A percentile compares a stretch with the other conserved stretches of the same genome.
Evolutionary conservation across 2,888 invertebrate species (phyloP).

Genomic region (Drosophila tanythrix): DNA sequence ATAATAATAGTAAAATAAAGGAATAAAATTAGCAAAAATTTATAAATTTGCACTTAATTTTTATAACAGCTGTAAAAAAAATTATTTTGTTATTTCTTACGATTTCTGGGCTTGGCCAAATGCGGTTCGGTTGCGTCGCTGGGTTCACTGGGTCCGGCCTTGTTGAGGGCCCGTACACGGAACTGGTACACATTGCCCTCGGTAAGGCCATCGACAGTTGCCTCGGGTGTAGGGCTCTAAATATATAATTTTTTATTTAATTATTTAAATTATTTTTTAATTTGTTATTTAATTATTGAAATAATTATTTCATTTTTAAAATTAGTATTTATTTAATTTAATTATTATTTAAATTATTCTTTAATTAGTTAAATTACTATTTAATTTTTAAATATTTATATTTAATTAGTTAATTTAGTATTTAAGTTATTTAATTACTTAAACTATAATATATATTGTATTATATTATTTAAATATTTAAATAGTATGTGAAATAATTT

Average conservation of each 20-base stretch:
- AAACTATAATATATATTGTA: not conserved
- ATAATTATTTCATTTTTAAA: not conserved
- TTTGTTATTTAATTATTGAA: not conserved
- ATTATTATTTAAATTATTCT: not conserved
- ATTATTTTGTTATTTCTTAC: constrained; percentile 86
- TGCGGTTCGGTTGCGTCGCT: constrained; percentile 95
- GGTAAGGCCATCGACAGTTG: constrained; percentile 93
- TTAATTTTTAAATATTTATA: not conserved
- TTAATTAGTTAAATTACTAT: not conserved
- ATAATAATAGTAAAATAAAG: constrained; percentile 5
- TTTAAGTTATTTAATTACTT: not conserved
- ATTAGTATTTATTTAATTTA: not conserved
- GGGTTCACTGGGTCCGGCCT: constrained; percentile 96
- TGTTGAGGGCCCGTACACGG: constrained; percentile 97
- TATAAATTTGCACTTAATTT: constrained; percentile 9
- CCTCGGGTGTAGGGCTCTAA: constrained; percentile 91
- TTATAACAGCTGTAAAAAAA: not conserved
- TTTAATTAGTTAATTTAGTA: not conserved
- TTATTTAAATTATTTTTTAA: not conserved
- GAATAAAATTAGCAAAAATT: constrained; percentile 4
- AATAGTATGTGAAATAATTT: not conserved
- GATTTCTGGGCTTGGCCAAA: constrained; percentile 93
- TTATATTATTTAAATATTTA: not conserved
- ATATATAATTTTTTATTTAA: not conserved
- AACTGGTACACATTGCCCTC: constrained; percentile 98